Conservation (phyloP, 2,113 vertebrate species). For the Laterallus jamaicensis region DNA sequence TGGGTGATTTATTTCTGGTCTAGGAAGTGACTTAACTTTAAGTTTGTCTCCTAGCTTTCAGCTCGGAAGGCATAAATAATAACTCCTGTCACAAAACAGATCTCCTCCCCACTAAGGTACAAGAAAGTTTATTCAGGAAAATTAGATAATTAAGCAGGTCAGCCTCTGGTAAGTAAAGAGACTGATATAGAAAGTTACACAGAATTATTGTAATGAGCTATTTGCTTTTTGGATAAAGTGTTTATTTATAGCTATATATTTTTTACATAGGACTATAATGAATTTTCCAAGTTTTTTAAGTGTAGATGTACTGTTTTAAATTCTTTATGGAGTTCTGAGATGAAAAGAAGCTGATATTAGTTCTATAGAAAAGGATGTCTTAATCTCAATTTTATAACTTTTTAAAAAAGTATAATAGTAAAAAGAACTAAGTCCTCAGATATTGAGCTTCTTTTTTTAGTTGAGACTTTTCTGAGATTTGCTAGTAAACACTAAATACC, state of each 20-base stretch:
- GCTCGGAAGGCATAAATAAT: not conserved
- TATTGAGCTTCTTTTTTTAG: not conserved
- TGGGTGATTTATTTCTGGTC: not conserved
- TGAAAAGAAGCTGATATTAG: not conserved
- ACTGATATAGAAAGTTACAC: not conserved
- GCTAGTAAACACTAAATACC: not conserved
- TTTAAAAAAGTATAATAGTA: not conserved
- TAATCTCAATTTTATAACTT: not conserved
- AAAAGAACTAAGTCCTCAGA: not conserved
- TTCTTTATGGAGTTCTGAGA: not conserved
- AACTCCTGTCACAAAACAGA: not conserved
- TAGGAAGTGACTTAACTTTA: not conserved
- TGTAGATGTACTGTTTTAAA: not conserved
- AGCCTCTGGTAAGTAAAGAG: not conserved
- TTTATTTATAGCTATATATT: not conserved
- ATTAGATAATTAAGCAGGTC: not conserved
- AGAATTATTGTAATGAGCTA: not conserved
- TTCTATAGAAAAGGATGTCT: not conserved
- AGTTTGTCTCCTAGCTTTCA: not conserved
- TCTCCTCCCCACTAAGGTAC: not conserved
- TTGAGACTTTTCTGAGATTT: not conserved
- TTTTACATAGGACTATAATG: not conserved
- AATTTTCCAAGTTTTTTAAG: not conserved
- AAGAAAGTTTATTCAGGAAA: not conserved
- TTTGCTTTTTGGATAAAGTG: not conserved